phyloP scores from a whole-genome alignment of 30 jellyfish, hydroid and myxozoan species.

The Aurelia sp. region DNA sequence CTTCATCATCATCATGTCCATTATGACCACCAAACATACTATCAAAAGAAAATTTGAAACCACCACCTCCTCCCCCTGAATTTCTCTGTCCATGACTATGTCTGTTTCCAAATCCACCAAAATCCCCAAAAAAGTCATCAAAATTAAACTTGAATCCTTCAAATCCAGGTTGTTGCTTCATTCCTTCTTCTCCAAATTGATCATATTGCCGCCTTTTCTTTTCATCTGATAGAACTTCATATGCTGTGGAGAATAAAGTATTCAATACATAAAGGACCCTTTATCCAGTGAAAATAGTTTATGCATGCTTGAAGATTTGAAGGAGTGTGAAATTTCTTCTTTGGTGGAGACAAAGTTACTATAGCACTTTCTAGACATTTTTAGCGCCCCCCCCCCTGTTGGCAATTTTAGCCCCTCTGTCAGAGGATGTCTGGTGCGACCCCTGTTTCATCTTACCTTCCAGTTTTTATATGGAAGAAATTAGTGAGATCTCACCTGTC shows the following conservation, averaged over 20 bases:
- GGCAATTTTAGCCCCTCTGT: too few species aligned
- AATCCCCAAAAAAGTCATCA: conserved; percentile 87
- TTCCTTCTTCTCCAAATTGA: conserved; percentile 95
- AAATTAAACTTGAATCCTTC: conserved; percentile 87
- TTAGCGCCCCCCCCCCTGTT: too few species aligned
- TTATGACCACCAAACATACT: conserved; percentile 46
- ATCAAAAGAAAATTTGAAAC: conserved; percentile 65
- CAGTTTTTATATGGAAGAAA: too few species aligned
- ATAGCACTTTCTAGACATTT: too few species aligned
- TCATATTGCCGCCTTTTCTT: conserved; percentile 94
- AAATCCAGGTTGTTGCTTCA: conserved; percentile 96
- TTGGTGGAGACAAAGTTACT: too few species aligned
- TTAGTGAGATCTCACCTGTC: too few species aligned
- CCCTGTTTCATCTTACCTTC: too few species aligned
- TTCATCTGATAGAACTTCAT: conserved; percentile 96
- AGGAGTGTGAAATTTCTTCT: too few species aligned
- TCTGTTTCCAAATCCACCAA: conserved; percentile 66
- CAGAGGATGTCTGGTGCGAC: too few species aligned
- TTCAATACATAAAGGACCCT: too few species aligned
- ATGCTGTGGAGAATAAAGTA: conserved; percentile 63
- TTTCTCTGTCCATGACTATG: conserved; percentile 3
- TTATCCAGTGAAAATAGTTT: too few species aligned
- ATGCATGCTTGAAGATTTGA: too few species aligned
- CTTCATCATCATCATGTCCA: conserved; percentile 66
- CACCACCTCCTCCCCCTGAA: conserved; percentile 36